Percentiles rank a stretch among this genome's conserved stretches.
These are phyloP conservation scores for Limnephilus marmoratus DNA, from an alignment of 2,888 invertebrate species.

Conservation along the genomic window DNA sequence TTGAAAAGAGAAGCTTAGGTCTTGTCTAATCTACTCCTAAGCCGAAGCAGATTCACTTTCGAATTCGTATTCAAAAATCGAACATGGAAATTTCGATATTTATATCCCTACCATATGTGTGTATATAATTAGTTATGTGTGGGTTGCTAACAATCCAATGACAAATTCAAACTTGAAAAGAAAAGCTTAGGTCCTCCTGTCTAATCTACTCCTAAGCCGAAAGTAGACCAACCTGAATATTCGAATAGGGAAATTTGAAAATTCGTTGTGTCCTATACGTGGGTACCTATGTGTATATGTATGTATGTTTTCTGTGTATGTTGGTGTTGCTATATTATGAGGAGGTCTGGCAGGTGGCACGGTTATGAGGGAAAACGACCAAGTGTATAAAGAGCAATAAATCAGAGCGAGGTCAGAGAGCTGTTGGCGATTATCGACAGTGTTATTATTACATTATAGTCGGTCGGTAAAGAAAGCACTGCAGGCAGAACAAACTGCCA, in stretches of 20 bases:
- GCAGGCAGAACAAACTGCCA: neutral
- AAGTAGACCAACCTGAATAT: too few relatives aligned
- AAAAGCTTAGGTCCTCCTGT: too few relatives aligned
- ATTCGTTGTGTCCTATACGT: neutral
- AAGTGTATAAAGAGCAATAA: slow-evolving; percentile 20
- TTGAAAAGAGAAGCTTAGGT: neutral
- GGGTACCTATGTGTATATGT: neutral
- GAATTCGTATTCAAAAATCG: too few relatives aligned
- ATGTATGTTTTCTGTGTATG: too few relatives aligned
- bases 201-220: too few relatives aligned
- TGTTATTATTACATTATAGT: slow-evolving; percentile 10
- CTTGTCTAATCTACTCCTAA: too few relatives aligned
- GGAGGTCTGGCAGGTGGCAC: neutral
- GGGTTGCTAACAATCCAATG: too few relatives aligned
- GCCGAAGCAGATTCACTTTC: too few relatives aligned
- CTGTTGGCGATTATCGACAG: slow-evolving; percentile 10
- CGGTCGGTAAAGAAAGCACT: neutral
- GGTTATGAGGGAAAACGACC: neutral
- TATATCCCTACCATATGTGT: too few relatives aligned
- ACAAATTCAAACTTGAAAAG: too few relatives aligned
- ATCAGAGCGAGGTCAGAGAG: slow-evolving; percentile 38
- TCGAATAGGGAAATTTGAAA: neutral
- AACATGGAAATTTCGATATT: too few relatives aligned
- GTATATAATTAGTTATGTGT: too few relatives aligned
- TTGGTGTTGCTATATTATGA: neutral